Evolutionary conservation across 2,797 vertebrate genomes (phyloP).

Genomic region (Australoheros facetus): DNA sequence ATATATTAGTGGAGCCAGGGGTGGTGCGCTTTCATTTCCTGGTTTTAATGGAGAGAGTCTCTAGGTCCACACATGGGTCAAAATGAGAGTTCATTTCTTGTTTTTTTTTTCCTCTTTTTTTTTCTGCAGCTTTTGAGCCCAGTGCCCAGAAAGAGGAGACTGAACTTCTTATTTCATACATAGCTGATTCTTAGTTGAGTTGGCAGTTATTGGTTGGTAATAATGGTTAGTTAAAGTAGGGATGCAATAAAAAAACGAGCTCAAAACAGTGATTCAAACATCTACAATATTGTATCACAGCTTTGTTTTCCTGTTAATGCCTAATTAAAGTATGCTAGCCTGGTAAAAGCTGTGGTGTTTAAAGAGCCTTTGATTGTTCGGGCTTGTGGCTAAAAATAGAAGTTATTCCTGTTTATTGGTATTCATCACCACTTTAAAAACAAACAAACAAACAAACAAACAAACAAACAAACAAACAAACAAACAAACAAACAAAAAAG

Average conservation of each 20-base stretch:
- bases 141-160: slow-evolving; percentile 18
- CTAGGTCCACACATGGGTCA: slow-evolving; percentile 76
- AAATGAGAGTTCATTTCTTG: slow-evolving; percentile 83
- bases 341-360: neutral
- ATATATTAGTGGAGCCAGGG: slow-evolving; percentile 73
- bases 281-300: neutral
- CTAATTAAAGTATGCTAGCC: neutral
- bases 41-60: slow-evolving; percentile 77
- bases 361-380: neutral
- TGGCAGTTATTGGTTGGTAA: neutral
- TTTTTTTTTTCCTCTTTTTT: slow-evolving; percentile 71
- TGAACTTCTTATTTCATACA: neutral
- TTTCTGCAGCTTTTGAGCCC: slow-evolving; percentile 76
- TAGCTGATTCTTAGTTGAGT: neutral
- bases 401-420: neutral
- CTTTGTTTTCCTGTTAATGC: neutral
- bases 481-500: neutral
- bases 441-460: too few relatives aligned
- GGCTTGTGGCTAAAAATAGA: too few relatives aligned
- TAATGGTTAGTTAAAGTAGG: neutral
- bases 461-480: too few relatives aligned
- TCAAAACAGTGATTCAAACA: neutral
- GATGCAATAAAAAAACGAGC: too few relatives aligned
- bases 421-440: neutral
- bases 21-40: slow-evolving; percentile 76